Base-by-base conservation (phyloP, 37 sponge, comb jelly and placozoan species). In the Theonella swinhoei region DNA sequence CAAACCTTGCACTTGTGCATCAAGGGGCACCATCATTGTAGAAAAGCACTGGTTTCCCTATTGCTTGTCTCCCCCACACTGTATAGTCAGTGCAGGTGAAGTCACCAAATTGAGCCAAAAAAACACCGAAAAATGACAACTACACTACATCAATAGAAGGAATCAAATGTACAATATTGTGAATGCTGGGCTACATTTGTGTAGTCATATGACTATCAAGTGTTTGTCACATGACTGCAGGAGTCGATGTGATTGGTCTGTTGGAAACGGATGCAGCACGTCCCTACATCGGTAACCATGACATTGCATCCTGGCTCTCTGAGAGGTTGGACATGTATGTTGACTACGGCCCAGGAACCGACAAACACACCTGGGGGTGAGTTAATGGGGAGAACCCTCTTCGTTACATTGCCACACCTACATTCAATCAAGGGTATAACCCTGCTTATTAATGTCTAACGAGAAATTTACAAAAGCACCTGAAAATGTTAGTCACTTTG, bases 231-330 rank as follows among this genome's bases (percentile, higher is more conserved):
- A 7, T 80, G 29, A 25, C 39, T 59, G 14, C 80, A 90, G 91
- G 86, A 9, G 76, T 86, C 3, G 91, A 90, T 63, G 82, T 90
- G 35, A 77, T 90, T 75, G 87, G 88, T 76, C 77, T 86, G 7
- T 26, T 90, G 68, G 88, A 81, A 70, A 82, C 88, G 26, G 83
- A 80, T 59, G 82, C 88, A 19, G 47, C 88, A 11, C 38, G 82
- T 35, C 88, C 88, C 33, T 86, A 72, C 62, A 74, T 90, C 61
- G 87, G 81, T 34, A 81, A 60, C 68, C 76, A 80, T 43, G 91
- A 90, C 77, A 29, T 87, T 2, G 85, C 83, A 0, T 59, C 75
- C 19, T 86, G 77, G 83, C 69, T 90, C 42, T 61, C 43, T 0
- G 87, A 90, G 88, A 78, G 82, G 47, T 42, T 90, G 29, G 30